Conservation (phyloP, 2,797 vertebrate genomes). For the Gymnothorax javanicus region DNA sequence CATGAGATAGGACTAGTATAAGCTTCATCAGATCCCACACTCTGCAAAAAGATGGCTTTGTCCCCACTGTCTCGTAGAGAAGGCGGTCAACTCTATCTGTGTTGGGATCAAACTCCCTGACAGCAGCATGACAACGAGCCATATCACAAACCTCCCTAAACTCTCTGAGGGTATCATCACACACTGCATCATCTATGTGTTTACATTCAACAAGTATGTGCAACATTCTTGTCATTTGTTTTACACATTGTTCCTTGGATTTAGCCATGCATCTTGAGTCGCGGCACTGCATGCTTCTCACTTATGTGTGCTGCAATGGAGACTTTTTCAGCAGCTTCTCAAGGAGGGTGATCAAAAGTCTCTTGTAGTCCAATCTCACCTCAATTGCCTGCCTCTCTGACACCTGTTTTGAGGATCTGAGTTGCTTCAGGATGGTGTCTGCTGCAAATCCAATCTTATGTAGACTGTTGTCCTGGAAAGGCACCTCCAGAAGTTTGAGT, state of each 20-base stretch:
- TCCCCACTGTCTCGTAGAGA: conserved; percentile 36
- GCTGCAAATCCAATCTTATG: conserved; percentile 39
- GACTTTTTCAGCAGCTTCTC: conserved; percentile 38
- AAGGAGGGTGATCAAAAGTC: conserved; percentile 36
- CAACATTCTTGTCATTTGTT: conserved; percentile 40
- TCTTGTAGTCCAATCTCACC: conserved; percentile 37
- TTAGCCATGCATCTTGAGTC: conserved; percentile 36
- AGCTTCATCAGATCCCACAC: too few species aligned
- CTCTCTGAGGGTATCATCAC: conserved; percentile 22
- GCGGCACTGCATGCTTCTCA: conserved; percentile 42
- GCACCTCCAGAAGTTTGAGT: conserved; percentile 33
- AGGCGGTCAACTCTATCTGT: conserved; percentile 23
- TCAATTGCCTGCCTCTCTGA: conserved; percentile 31
- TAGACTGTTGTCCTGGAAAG: conserved; percentile 38
- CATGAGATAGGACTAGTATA: too few species aligned
- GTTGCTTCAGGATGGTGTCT: conserved; percentile 33
- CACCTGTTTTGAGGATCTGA: conserved; percentile 37
- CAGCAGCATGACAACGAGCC: conserved; percentile 32
- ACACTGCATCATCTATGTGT: conserved; percentile 25
- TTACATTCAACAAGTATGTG: conserved; percentile 35
- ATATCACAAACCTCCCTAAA: conserved; percentile 37
- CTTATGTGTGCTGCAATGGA: conserved; percentile 33
- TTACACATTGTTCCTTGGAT: conserved; percentile 30
- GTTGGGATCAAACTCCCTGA: conserved; percentile 37
- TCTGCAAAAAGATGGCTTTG: background rate